Base-by-base conservation (phyloP, 2,113 vertebrate species). In the Bambusicola thoracicus region DNA sequence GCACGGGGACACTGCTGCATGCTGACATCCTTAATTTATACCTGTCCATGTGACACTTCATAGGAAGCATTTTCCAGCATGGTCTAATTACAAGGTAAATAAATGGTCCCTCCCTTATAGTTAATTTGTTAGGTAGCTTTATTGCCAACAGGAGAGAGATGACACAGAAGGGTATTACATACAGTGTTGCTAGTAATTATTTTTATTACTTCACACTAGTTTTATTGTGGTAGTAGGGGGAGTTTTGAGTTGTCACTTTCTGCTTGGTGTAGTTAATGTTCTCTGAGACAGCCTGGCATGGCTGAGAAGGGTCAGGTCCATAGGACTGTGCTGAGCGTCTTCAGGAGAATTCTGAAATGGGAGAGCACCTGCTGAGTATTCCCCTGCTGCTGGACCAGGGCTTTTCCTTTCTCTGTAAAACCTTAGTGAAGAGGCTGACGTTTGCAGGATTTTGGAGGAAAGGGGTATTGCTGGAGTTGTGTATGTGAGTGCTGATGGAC, bases 111-210 rank as follows among this genome's bases (percentile, higher is more conserved):
- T 97, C 95, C 96, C 93, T 95, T 30, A 4, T 78, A 67, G 84
- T 95, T 96, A 93, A 96, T 95, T 95, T 92, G 87, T 34, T 77
- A 4, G 66, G 79, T 94, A 75, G 90, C 95, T 97, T 96, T 97
- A 94, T 96, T 90, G 11, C 94, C 92, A 93, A 77, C 95, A 85
- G 94, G 93, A 97, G 96, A 93, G 95, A 94, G 95, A 85, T 92
- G 95, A 92, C 90, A 89, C 95, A 74, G 15, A 89, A 93, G 92
- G 91, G 76, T 92, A 94, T 90, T 90, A 49, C 82, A 18, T 43
- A 58, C 25, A 51, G 94, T 4, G 92, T 36, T 93, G 88, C 92
- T 95, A 87, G 91, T 94, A 91, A 97, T 96, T 96, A 96, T 92
- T 95, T 96, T 96, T 93, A 97, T 93, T 87, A 84, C 97, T 96